Conservation (phyloP, 1,140 invertebrate species). For the Cepaea nemoralis region DNA sequence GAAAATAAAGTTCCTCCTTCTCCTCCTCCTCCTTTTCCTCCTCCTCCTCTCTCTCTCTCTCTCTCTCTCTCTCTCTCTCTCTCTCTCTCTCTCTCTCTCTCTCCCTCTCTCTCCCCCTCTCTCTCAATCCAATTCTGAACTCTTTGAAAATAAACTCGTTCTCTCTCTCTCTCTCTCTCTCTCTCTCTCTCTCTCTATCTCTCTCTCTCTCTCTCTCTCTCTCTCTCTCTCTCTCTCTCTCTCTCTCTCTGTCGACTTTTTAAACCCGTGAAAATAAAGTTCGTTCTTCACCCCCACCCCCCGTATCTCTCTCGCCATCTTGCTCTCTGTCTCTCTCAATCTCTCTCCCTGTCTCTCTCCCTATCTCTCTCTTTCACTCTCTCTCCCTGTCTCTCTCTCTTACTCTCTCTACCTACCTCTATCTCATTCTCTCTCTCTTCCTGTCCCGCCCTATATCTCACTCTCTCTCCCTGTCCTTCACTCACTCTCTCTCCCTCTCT, state of each 20-base stretch:
- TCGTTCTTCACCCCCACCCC: too few relatives aligned
- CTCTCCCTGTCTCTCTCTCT: slow-evolving; percentile 32
- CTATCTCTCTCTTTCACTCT: too few relatives aligned
- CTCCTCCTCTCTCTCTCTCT: too few relatives aligned
- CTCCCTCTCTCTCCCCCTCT: not conserved
- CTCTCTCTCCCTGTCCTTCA: slow-evolving; percentile 7
- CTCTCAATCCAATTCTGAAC: too few relatives aligned
- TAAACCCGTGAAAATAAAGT: too few relatives aligned
- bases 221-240: slow-evolving; percentile 19
- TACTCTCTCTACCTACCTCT: not conserved
- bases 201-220: slow-evolving; percentile 12
- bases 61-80: slow-evolving; percentile 7
- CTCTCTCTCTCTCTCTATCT: slow-evolving; percentile 11
- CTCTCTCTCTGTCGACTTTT: too few relatives aligned
- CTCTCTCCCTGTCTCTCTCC: too few relatives aligned
- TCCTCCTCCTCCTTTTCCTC: too few relatives aligned
- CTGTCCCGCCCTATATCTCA: slow-evolving; percentile 15
- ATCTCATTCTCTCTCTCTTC: not conserved
- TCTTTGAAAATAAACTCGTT: too few relatives aligned
- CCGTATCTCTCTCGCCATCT: too few relatives aligned
- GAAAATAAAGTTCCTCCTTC: too few relatives aligned
- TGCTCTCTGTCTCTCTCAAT: too few relatives aligned
- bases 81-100: slow-evolving; percentile 32
- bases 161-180: slow-evolving; percentile 26
- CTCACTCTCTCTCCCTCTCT: not conserved